Conservation (phyloP, 1,140 invertebrate genomes). For the Chironomus tepperi region DNA sequence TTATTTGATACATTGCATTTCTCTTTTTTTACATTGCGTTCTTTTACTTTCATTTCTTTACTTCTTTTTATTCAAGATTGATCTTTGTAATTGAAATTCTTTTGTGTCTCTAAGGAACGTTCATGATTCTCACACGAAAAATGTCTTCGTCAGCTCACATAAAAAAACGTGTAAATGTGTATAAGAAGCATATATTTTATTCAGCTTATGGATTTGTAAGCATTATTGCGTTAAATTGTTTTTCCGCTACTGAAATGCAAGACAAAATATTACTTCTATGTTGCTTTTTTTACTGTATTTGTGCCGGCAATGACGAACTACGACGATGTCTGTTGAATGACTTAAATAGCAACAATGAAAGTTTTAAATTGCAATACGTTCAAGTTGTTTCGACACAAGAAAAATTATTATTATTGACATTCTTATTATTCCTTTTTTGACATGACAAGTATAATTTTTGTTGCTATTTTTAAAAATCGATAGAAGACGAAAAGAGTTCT, state of each 20-base stretch:
- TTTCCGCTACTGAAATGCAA: not conserved
- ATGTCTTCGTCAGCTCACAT: too few species aligned
- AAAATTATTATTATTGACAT: not conserved
- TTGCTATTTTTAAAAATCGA: constrained; percentile 2
- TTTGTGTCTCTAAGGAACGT: not conserved
- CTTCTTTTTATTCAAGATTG: not conserved
- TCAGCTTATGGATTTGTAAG: not conserved
- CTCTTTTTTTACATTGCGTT: not conserved
- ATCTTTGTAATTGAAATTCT: not conserved
- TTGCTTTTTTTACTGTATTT: not conserved
- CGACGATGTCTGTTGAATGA: not conserved
- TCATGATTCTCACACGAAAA: too few species aligned
- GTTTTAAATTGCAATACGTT: not conserved
- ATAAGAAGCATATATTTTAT: too few species aligned
- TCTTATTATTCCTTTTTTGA: not conserved
- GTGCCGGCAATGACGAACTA: not conserved
- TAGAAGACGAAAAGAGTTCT: not conserved
- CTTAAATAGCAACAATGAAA: not conserved
- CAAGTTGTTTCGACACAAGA: too few species aligned
- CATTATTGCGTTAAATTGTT: constrained; percentile 9
- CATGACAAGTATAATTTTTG: not conserved
- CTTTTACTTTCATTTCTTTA: constrained; percentile 4
- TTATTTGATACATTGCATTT: not conserved
- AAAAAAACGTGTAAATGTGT: too few species aligned
- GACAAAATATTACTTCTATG: not conserved